Conservation (phyloP, 2,113 vertebrate species). For the Micromys minutus region DNA sequence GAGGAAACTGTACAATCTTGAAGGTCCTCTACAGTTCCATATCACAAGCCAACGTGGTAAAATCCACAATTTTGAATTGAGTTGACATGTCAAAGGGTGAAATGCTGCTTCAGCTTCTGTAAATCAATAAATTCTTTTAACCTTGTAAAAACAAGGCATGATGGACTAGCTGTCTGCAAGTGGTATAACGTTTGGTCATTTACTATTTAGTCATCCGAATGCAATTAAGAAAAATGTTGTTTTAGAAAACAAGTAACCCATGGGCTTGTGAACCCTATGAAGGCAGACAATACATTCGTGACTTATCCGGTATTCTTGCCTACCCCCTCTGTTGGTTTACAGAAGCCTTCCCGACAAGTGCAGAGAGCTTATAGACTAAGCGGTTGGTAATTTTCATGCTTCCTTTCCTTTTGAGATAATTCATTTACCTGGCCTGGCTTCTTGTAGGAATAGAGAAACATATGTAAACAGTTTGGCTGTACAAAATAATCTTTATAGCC, state of each 20-base stretch:
- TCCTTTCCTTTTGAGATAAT: not conserved
- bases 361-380: not conserved
- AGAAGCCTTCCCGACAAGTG: not conserved
- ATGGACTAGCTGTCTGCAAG: not conserved
- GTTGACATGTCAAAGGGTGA: not conserved
- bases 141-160: not conserved
- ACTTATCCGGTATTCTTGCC: not conserved
- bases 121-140: not conserved
- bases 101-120: not conserved
- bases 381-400: not conserved
- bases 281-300: not conserved
- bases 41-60: not conserved
- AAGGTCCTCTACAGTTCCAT: not conserved
- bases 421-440: not conserved
- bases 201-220: not conserved
- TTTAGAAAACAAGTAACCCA: not conserved
- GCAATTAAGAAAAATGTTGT: not conserved
- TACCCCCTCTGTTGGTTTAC: not conserved
- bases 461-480: not conserved
- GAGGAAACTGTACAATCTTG: not conserved
- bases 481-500: not conserved
- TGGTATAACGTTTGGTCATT: not conserved
- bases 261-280: not conserved
- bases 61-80: not conserved
- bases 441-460: not conserved